Evolutionary conservation across 2,888 invertebrate species (phyloP), one percentile per base, ranked within the genome.

Genomic region (Cephonodes hylas): DNA sequence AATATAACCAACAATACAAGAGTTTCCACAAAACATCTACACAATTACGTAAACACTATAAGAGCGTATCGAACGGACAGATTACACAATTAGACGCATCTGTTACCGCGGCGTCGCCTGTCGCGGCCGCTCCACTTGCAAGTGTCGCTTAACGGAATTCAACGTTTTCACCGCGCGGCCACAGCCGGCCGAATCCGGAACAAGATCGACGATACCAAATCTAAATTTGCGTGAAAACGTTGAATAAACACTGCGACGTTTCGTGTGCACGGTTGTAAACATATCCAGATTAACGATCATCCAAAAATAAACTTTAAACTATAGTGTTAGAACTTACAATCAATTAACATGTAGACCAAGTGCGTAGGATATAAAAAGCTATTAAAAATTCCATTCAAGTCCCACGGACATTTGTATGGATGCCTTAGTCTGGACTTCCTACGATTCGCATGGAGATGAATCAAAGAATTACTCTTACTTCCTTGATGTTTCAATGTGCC

Each of bases 61-160:
- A 15, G 15, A 25, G 23, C 23, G 48, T 48, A 22, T 58, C 15
- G 8, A 57, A 45, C 18, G 42, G 31, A 13, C 25, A 4, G n/a
- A 60, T 56, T 60, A 42, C 60, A 58, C 42, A 63, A 63, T 60
- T 44, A 20, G 25, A 4, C 60, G 27, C 56, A 44, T 60, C 23
- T 56, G 25, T 42, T 23, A 56, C 34, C 31, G 13, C 58, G 18
- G 38, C n/a, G 3, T 18, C 20, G 2, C 5, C 15, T 23, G 34
- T 18, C 34, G 34, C 63, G 38, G 45, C 63, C 64, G 73, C 70
- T 74, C 76, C 63, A 77, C 72, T 73, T 71, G 67, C 22, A 45
- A 31, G 45, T 60, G 57, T 48, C 71, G 67, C 71, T 69, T 82
- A 83, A 83, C 82, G 83, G 83, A 78, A 77, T 77, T 76, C 64